Evolutionary conservation across 2,888 invertebrate genomes (phyloP).

Genomic region (Rhyacophila evoluta): DNA sequence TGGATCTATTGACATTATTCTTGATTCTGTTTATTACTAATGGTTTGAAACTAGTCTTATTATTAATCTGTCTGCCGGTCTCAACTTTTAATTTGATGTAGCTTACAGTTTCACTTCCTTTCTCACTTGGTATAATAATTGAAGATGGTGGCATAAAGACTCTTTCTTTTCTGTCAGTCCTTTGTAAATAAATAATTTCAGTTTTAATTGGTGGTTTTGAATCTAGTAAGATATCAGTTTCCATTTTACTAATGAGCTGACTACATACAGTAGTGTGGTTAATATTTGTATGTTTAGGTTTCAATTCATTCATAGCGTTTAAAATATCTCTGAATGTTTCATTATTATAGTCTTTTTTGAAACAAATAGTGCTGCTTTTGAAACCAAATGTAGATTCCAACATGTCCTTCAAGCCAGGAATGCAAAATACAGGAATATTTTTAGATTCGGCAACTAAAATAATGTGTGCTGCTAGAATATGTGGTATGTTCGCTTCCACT

Average conservation of each 20-base stretch:
- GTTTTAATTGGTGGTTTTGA: constrained; percentile 40
- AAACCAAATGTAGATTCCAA: constrained; percentile 62
- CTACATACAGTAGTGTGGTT: too few relatives aligned
- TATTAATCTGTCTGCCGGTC: not conserved
- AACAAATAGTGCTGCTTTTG: constrained; percentile 63
- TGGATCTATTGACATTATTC: constrained; percentile 63
- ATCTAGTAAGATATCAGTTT: not conserved
- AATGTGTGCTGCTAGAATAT: constrained; percentile 63
- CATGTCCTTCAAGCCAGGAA: constrained; percentile 60
- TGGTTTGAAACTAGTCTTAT: constrained; percentile 59
- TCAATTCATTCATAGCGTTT: constrained; percentile 31
- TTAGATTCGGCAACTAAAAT: constrained; percentile 60
- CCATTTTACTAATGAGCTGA: not conserved
- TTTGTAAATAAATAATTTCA: constrained; percentile 60
- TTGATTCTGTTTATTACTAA: constrained; percentile 65
- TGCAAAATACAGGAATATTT: constrained; percentile 62
- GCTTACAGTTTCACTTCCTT: constrained; percentile 48
- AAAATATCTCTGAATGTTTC: constrained; percentile 15
- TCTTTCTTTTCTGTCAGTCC: constrained; percentile 62
- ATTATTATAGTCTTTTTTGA: constrained; percentile 57
- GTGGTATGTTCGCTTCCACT: constrained; percentile 64
- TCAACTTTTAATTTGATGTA: not conserved
- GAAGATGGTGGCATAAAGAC: constrained; percentile 60
- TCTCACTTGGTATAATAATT: constrained; percentile 44
- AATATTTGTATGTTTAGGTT: constrained; percentile 46